Base-by-base conservation (phyloP, 2,888 invertebrate genomes). In the Ypsolopha sequella region DNA sequence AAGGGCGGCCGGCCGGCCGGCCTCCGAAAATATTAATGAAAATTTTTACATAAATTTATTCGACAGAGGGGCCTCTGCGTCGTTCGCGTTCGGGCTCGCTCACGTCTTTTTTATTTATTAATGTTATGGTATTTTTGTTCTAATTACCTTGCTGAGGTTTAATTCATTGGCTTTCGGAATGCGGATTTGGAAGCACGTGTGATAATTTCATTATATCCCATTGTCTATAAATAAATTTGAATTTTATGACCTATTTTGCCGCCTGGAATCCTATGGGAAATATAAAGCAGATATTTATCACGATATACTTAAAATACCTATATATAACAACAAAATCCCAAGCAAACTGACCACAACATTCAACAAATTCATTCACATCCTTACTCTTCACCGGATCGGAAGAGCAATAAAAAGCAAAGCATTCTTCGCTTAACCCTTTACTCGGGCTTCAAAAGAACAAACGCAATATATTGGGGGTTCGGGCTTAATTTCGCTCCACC, bases 31-130 rank as follows among this genome's bases (percentile, higher is more conserved):
- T 86, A 86, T 85, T 85, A 86, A 86, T 86, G 86, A 86, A 86
- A 86, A 80, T 82, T 86, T 86, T 85, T 86, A 85, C 86, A 86
- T 86, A 86, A 86, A 86, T 86, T 86, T 86, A 86, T 86, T 80
- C 81, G 79, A 76, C 73, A 76, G 80, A 81, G 82, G 84, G 85
- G 75, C 75, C 76, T 72, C 73, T 66, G 73, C 76, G 73, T 74
- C 75, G 73, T 67, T 72, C 68, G 63, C 76, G 72, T 78, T 76
- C 76, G 78, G 79, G 75, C 66, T 66, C 73, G 76, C 71, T 75
- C 62, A 4, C 24, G 76, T 81, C 81, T 84, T 82, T 86, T 85
- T 86, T 85, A 84, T 86, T 86, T 85, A 85, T 86, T 84, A 85
- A 85, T 85, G 81, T 85, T 82, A 85, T 86, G 85, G 84, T 82